Conservation (phyloP, 2,113 vertebrate species). For the Pituophis catenifer region DNA sequence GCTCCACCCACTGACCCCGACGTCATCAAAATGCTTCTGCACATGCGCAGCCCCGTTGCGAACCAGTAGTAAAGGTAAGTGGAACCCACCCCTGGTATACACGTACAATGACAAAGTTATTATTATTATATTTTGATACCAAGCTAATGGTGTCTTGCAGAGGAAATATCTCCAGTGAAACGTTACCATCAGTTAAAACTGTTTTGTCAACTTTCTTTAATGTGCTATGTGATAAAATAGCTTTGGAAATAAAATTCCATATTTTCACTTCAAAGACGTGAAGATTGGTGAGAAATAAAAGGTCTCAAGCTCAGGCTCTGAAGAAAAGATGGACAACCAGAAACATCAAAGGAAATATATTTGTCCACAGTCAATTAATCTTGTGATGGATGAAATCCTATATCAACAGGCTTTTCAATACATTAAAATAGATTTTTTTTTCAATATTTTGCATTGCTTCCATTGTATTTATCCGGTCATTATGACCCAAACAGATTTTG, state of each 20-base stretch:
- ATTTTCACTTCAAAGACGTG: neutral
- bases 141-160: conserved; percentile 48
- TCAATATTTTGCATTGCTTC: neutral
- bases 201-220: conserved; percentile 59
- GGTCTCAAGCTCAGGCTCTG: neutral
- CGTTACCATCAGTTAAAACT: conserved; percentile 41
- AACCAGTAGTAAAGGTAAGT: no score
- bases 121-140: conserved; percentile 14
- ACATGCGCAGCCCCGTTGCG: no score
- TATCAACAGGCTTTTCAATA: neutral
- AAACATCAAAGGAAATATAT: neutral
- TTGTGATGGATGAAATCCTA: neutral
- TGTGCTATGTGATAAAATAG: conserved; percentile 24
- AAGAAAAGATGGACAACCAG: neutral
- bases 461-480: neutral
- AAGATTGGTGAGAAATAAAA: conserved; percentile 7
- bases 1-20: no score
- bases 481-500: neutral
- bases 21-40: no score
- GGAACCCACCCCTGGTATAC: no score
- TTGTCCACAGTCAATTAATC: neutral
- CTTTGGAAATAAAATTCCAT: conserved; percentile 14
- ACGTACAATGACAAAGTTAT: no score
- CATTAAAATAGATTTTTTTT: conserved; percentile 1
- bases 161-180: conserved; percentile 48